phyloP scores from a whole-genome alignment of 1,140 invertebrate genomes.

The Drosophila elegans region DNA sequence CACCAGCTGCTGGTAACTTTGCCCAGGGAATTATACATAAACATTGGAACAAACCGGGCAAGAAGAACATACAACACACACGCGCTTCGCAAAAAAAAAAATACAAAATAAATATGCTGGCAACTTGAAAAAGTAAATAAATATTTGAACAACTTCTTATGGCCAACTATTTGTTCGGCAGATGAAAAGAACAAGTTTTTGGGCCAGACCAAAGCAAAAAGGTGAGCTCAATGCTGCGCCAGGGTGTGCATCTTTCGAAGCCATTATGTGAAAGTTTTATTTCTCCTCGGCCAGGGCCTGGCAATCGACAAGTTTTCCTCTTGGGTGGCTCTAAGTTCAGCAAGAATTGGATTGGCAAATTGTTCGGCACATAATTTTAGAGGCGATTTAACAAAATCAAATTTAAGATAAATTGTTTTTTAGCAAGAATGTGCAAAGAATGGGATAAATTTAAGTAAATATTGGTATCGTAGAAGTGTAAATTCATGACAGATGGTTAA shows the following conservation, averaged over 20 bases:
- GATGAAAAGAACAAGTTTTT: constrained; percentile 57
- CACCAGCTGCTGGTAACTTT: constrained; percentile 50
- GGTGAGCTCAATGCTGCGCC: constrained; percentile 49
- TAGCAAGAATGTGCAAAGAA: constrained; percentile 10
- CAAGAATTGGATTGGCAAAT: constrained; percentile 65
- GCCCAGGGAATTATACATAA: constrained; percentile 57
- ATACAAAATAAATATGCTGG: constrained; percentile 53
- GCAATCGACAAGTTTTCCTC: constrained; percentile 56
- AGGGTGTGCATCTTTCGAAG: constrained; percentile 49
- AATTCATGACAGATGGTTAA: too few species aligned
- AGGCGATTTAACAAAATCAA: constrained; percentile 72
- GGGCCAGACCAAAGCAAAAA: constrained; percentile 34
- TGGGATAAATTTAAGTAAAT: not conserved
- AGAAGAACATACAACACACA: constrained; percentile 23
- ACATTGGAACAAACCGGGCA: constrained; percentile 40
- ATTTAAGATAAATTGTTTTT: constrained; percentile 42
- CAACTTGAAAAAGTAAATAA: constrained; percentile 81
- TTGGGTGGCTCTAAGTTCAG: constrained; percentile 34
- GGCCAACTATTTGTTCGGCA: constrained; percentile 72
- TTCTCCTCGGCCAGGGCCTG: constrained; percentile 32
- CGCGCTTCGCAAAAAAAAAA: constrained; percentile 5
- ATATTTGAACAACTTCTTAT: constrained; percentile 83
- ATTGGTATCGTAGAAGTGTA: too few species aligned
- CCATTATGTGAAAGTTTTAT: constrained; percentile 63
- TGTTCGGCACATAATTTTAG: constrained; percentile 71